Base-by-base conservation (phyloP, 2,888 invertebrate species). In the Polydrusus pterygomalis region DNA sequence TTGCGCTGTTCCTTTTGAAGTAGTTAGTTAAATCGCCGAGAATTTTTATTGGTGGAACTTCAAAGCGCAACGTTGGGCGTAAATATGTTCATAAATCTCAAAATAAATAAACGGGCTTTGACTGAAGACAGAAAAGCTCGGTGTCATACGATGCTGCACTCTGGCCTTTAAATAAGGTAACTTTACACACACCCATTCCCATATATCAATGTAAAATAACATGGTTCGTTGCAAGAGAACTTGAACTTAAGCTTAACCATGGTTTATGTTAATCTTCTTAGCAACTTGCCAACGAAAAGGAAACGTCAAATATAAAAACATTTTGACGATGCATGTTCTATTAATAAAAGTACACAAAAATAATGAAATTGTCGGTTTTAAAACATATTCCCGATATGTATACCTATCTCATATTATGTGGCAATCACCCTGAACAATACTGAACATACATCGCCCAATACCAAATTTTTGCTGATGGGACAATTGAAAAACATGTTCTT, bases 11-110 rank as follows among this genome's bases (percentile, higher is more conserved):
- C 63, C 64, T 62, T 71, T 71, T 71, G 71, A 63, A 63, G 64
- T 54, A 63, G 62, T 71, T 49, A 54, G 73, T 73, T 60, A 73
- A 73, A 73, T 68, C 47, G 60, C 73, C 68, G 25, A 17, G 63
- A 71, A 63, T 71, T 71, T 71, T 71, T 71, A 63, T 62, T 71
- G 18, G 71, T 60, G 47, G 51, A 54, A 71, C 71, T 62, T 71
- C 71, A 71, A 71, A 71, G 71, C 54, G 64, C 51, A 51, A 38
- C 17, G 58, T 54, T 49, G 71, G 62, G 70, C 64, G 77, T 77
- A 80, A 78, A 81, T 79, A 77, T 70, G 74, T 69, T 65, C 64
- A 78, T 81, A 79, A 81, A 81, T 81, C 80, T 77, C 64, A 73
- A 75, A 81, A 79, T 78, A 79, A 80, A 77, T 81, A 81, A 80